Conservation (phyloP, 2,113 vertebrate species). For the Thryonomys swinderianus region DNA sequence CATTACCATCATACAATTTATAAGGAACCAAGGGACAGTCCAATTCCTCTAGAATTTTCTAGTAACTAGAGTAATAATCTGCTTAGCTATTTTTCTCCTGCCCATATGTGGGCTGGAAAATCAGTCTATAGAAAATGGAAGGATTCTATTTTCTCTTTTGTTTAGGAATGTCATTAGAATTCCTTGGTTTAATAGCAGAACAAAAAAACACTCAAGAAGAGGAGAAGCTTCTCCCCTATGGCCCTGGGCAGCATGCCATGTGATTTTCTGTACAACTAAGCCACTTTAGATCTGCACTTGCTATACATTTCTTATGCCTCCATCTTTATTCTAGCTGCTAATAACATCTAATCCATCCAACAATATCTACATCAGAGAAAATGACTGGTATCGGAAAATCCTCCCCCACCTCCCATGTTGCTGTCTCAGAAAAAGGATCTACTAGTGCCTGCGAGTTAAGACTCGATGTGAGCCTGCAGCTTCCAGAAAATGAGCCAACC, state of each 20-base stretch:
- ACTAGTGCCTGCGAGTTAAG: not conserved
- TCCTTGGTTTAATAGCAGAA: not conserved
- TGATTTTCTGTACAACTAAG: not conserved
- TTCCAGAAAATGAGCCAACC: not conserved
- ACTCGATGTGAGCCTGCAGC: not conserved
- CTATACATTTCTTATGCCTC: not conserved
- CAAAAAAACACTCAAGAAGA: not conserved
- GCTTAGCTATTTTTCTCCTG: not conserved
- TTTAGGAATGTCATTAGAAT: not conserved
- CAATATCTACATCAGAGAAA: constrained; percentile 21
- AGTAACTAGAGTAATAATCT: not conserved
- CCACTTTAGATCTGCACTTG: not conserved
- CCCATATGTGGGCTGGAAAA: not conserved
- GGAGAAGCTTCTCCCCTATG: not conserved
- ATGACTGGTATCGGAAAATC: not conserved
- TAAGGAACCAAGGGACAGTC: not conserved
- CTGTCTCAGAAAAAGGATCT: not conserved
- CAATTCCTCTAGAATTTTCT: constrained; percentile 7
- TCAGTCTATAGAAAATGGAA: not conserved
- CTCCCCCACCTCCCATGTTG: not conserved
- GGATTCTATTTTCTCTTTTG: not conserved
- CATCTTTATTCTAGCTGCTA: not conserved
- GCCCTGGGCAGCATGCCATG: not conserved
- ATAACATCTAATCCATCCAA: not conserved
- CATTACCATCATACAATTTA: not conserved